These are phyloP conservation scores for Lepus timidus DNA, from an alignment of 2,113 vertebrate species.

Conservation along the genomic window DNA sequence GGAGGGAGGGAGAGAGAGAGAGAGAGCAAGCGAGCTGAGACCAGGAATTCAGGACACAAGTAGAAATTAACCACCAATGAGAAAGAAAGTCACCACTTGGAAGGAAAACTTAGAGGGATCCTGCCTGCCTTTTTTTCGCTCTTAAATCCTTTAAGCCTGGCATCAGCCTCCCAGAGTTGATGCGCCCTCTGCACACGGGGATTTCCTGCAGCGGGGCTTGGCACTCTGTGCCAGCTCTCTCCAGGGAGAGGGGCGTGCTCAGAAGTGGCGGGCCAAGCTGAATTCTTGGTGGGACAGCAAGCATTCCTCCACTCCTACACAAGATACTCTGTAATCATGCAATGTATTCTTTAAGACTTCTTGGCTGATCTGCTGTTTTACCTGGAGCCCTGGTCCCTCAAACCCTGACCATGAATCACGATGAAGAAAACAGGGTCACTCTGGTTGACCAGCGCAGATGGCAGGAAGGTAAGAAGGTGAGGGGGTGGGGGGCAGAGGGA, in stretches of 20 bases:
- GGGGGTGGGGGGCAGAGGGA: too few species aligned
- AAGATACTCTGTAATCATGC: neutral
- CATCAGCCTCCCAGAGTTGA: neutral
- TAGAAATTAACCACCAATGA: neutral
- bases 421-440: neutral
- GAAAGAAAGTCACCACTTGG: neutral
- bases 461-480: neutral
- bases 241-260: neutral
- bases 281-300: neutral
- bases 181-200: neutral
- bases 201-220: neutral
- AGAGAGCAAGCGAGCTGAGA: neutral
- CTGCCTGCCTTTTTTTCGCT: neutral
- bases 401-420: neutral
- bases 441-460: neutral
- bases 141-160: neutral
- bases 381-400: neutral
- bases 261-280: neutral
- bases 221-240: neutral
- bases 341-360: neutral
- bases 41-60: neutral
- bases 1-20: neutral
- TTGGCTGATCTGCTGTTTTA: neutral
- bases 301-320: neutral
- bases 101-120: constrained; percentile 37